Evolutionary conservation across 1,140 invertebrate species (phyloP).

Genomic region (Sinonovacula constricta): DNA sequence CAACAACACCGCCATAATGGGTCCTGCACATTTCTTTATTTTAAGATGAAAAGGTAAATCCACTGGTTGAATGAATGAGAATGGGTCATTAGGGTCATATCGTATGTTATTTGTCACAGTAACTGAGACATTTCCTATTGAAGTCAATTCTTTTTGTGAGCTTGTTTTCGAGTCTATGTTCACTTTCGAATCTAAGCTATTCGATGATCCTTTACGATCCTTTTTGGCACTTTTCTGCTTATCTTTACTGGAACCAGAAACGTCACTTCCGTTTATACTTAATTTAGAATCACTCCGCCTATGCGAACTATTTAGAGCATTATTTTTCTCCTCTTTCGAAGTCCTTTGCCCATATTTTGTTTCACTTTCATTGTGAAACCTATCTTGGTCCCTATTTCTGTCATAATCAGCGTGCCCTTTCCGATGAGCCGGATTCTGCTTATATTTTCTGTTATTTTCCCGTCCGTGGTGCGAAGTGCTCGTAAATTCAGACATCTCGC

Average conservation of each 20-base stretch:
- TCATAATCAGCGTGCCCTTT: conserved; percentile 1
- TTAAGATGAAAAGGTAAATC: conserved; percentile 35
- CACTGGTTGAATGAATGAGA: conserved; percentile 40
- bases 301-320: not conserved
- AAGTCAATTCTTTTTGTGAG: conserved; percentile 15
- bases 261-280: conserved; percentile 30
- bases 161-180: not conserved
- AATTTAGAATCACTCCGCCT: conserved; percentile 20
- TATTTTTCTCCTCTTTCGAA: not conserved
- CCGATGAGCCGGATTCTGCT: not conserved
- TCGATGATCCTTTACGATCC: not conserved
- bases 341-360: not conserved
- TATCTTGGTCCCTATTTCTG: not conserved
- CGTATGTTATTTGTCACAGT: conserved; percentile 40
- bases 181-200: not conserved
- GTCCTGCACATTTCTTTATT: conserved; percentile 25
- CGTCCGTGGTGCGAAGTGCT: not conserved
- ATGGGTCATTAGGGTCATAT: conserved; percentile 49
- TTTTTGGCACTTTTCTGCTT: not conserved
- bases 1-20: conserved; percentile 28
- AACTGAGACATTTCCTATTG: conserved; percentile 32
- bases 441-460: conserved; percentile 2
- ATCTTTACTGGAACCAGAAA: conserved; percentile 11
- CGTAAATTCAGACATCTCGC: conserved; percentile 40
- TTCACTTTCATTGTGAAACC: not conserved